phyloP scores from a whole-genome alignment of 2,797 vertebrate species.

The Danio jaintianensis region DNA sequence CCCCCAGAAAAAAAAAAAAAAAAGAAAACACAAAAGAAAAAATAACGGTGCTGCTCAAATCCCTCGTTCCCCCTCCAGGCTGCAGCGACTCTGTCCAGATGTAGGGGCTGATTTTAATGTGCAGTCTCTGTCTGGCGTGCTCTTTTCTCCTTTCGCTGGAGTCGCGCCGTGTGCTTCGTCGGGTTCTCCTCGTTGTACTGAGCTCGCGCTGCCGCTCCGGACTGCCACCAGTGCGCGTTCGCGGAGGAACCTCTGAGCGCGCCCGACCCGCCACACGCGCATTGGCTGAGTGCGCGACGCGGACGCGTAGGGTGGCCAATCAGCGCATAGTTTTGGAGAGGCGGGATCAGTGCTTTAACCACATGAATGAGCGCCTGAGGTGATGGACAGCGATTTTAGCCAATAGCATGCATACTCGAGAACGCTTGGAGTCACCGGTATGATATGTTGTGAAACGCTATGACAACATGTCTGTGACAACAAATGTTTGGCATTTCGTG shows the following conservation, averaged over 20 bases:
- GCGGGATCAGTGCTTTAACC: constrained; percentile 51
- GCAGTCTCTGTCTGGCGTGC: constrained; percentile 66
- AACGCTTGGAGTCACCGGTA: constrained; percentile 60
- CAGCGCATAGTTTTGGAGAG: background rate
- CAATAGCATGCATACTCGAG: constrained; percentile 66
- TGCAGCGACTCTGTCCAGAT: constrained; percentile 66
- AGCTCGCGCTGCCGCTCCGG: constrained; percentile 77
- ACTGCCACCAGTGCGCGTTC: constrained; percentile 74
- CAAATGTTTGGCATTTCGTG: constrained; percentile 17
- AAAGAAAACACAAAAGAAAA: constrained; percentile 70
- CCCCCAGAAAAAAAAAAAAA: constrained; percentile 56
- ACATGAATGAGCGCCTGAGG: background rate
- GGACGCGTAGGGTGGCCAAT: constrained; percentile 67
- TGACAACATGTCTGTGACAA: constrained; percentile 31
- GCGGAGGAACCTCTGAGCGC: constrained; percentile 68
- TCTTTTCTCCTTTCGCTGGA: constrained; percentile 65
- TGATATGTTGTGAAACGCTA: constrained; percentile 66
- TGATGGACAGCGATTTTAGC: constrained; percentile 63
- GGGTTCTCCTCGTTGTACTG: constrained; percentile 70
- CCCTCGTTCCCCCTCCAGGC: constrained; percentile 75
- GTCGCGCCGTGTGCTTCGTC: constrained; percentile 63
- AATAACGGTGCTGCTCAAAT: constrained; percentile 77
- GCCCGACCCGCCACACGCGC: constrained; percentile 60
- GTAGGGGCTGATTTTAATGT: constrained; percentile 62
- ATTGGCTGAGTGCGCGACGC: constrained; percentile 68